These are phyloP conservation scores for Uromys caudimaculatus DNA, from an alignment of 2,797 vertebrate species.

Conservation along the genomic window DNA sequence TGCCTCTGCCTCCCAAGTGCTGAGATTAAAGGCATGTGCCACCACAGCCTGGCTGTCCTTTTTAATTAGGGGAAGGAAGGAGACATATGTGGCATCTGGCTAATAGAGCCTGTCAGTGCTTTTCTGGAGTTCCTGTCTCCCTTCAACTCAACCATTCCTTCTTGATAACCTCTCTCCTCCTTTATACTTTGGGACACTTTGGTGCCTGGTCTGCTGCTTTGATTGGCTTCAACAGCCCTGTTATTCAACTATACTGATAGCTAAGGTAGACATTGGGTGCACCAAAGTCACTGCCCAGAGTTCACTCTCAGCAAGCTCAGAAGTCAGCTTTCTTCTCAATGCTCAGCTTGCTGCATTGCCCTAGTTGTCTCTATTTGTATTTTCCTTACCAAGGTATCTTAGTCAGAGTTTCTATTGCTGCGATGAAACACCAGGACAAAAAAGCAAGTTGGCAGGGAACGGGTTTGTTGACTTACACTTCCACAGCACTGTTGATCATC, in stretches of 20 bases:
- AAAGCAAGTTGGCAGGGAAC: neutral
- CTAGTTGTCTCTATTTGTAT: neutral
- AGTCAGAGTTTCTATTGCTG: neutral
- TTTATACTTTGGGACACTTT: neutral
- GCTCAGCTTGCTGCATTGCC: neutral
- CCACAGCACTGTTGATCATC: neutral
- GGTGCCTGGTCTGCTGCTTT: neutral
- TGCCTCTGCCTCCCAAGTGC: neutral
- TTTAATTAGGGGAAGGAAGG: constrained; percentile 35
- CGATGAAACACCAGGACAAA: neutral
- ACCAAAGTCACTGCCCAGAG: neutral
- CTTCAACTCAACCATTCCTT: neutral
- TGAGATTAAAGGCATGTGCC: neutral
- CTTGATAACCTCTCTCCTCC: neutral
- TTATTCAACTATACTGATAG: neutral
- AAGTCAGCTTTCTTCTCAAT: neutral
- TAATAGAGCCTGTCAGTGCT: neutral
- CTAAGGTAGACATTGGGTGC: neutral
- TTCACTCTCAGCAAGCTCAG: neutral
- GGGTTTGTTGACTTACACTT: neutral
- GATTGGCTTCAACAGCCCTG: neutral
- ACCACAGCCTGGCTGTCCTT: neutral
- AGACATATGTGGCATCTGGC: neutral
- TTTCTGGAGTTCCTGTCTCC: neutral
- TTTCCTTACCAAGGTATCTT: constrained; percentile 30